Base-by-base conservation (phyloP, 1,140 invertebrate species). In the Nephotettix cincticeps region DNA sequence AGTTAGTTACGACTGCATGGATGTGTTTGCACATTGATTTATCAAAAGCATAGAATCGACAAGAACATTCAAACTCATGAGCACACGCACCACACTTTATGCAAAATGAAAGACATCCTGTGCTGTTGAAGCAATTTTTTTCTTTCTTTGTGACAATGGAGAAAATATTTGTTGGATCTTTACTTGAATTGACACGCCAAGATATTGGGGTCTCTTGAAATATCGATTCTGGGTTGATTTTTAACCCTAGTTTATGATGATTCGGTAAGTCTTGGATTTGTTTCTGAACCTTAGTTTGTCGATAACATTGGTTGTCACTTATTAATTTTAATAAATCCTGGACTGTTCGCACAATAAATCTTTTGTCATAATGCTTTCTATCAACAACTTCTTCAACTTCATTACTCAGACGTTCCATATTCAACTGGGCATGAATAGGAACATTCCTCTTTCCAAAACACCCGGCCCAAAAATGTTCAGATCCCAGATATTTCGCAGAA, bases 1-100 rank as follows among this genome's bases (percentile, higher is more conserved):
- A 36, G 32, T 36, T 36, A 14, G 14, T 36, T 6, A 36, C 14
- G 27, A 69, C 54, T 23, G 68, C 68, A 63, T 70, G 68, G 27
- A 70, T 70, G 63, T 70, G 68, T 70, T 70, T 70, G 43, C 68
- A 70, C 68, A 70, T 70, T 30, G 68, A 61, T 25, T 56, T 25
- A 29, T 70, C 68, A 61, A 70, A 70, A 4, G 51, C 51, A 23
- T 70, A 63, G 0, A 70, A 45, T 19, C 27, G 29, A 29, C 68
- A 70, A 63, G 68, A 56, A 70, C 68, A 70, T 23, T 61, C 23
- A 40, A 61, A 70, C 51, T 61, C 23, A 29, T 70, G 68, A 61
- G 68, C 54, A 63, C 68, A 70, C 23, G 54, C 21, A 2, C 27
- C 1, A 54, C 68, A 70, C 1, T 32, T 28, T 25, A 14, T 9